A percentile compares a stretch with the other conserved stretches of the same genome.
Evolutionary conservation across 2,888 invertebrate genomes (phyloP).

Genomic region (Acanthosepion pharaonis): DNA sequence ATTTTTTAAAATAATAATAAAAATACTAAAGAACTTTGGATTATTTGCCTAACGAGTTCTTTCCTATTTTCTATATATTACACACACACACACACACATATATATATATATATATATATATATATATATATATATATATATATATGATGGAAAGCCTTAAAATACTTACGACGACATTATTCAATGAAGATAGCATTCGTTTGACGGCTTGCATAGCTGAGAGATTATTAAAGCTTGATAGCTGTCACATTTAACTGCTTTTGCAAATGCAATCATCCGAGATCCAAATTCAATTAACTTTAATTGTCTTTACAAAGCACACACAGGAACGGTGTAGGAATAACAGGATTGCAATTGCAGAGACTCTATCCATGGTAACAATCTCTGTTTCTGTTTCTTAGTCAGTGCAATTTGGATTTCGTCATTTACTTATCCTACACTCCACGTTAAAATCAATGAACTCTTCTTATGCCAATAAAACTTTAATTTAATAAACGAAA

Average conservation of each 20-base stretch:
- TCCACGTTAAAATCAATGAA: too few species aligned
- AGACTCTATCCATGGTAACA: background rate
- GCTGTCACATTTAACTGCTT: background rate
- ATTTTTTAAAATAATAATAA: too few species aligned
- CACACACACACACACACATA: too few species aligned
- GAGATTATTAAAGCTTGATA: background rate
- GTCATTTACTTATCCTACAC: too few species aligned
- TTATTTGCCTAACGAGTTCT: too few species aligned
- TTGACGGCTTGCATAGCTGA: background rate
- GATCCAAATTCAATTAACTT: conserved; percentile 23
- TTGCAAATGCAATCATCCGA: background rate
- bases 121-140: background rate
- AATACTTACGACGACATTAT: background rate
- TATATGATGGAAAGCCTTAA: background rate
- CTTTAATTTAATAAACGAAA: too few species aligned
- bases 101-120: background rate
- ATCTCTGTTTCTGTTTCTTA: background rate
- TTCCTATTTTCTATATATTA: too few species aligned
- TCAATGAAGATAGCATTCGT: background rate
- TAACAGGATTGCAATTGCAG: background rate
- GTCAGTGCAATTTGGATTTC: too few species aligned
- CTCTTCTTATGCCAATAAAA: too few species aligned
- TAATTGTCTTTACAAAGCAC: background rate
- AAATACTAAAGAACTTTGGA: too few species aligned
- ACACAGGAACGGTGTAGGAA: background rate